These are phyloP conservation scores for Meloidogyne floridensis DNA, from an alignment of 1,140 invertebrate species.

Conservation along the genomic window DNA sequence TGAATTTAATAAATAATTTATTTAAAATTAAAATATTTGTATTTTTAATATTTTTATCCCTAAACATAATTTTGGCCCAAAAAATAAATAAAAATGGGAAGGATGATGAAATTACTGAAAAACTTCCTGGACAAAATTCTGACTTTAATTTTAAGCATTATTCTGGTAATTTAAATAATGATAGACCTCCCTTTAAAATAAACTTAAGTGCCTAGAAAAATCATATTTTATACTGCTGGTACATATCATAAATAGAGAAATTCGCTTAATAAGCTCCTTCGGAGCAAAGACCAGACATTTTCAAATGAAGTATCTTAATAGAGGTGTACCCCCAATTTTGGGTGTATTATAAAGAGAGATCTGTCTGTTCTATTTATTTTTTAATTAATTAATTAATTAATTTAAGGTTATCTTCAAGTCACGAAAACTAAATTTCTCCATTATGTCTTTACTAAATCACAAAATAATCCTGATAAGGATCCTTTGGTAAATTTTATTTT, in stretches of 20 bases:
- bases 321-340: neutral
- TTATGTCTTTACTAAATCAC: slow-evolving; percentile 67
- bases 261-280: neutral
- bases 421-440: slow-evolving; percentile 62
- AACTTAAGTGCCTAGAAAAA: too few relatives aligned
- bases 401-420: slow-evolving; percentile 57
- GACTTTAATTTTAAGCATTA: neutral
- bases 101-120: neutral
- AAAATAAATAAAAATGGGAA: neutral
- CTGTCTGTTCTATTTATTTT: too few relatives aligned
- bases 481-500: slow-evolving; percentile 63
- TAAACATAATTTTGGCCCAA: neutral
- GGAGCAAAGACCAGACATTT: too few relatives aligned
- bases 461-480: slow-evolving; percentile 64
- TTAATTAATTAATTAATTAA: slow-evolving; percentile 15
- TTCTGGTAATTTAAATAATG: too few relatives aligned
- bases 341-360: neutral
- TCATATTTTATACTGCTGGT: too few relatives aligned
- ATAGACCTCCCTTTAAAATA: too few relatives aligned
- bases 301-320: neutral
- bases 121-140: neutral
- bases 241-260: too few relatives aligned
- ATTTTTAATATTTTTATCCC: too few relatives aligned
- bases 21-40: too few relatives aligned
- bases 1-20: too few relatives aligned